Conservation (phyloP, 2,797 vertebrate species). For the Setipinna tenuifilis region DNA sequence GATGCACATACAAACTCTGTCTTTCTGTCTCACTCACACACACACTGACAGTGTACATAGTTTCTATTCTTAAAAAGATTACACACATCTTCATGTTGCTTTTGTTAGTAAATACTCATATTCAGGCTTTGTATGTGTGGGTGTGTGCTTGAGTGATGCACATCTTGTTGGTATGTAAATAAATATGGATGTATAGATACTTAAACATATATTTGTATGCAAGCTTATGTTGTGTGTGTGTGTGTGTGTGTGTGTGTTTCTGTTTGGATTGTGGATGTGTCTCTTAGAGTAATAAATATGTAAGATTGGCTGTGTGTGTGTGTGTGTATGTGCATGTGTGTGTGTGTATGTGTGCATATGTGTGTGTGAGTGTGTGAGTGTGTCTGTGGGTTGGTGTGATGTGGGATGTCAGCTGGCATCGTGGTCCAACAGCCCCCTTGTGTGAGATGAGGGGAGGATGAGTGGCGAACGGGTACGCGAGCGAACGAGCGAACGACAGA, state of each 20-base stretch:
- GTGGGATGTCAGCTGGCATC: constrained; percentile 60
- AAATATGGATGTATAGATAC: too few relatives aligned
- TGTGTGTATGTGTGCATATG: constrained; percentile 41
- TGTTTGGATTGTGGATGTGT: not conserved
- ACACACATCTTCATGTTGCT: too few relatives aligned
- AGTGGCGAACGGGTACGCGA: constrained; percentile 48
- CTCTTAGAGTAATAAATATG: too few relatives aligned
- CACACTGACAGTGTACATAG: too few relatives aligned
- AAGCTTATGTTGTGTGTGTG: not conserved
- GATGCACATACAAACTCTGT: too few relatives aligned
- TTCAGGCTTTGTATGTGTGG: not conserved
- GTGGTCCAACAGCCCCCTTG: constrained; percentile 65
- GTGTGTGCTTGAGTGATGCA: constrained; percentile 17
- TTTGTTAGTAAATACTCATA: too few relatives aligned
- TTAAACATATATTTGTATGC: too few relatives aligned
- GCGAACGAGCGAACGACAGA: constrained; percentile 56
- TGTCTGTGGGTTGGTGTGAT: constrained; percentile 44
- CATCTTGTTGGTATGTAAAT: too few relatives aligned
- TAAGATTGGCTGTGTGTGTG: not conserved
- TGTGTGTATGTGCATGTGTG: constrained; percentile 32
- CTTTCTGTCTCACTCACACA: too few relatives aligned
- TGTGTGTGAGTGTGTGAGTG: constrained; percentile 38
- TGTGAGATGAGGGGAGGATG: constrained; percentile 54
- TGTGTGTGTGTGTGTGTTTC: not conserved
- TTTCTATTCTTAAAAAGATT: too few relatives aligned